A percentile compares a stretch with the other conserved stretches of the same genome.
These are phyloP conservation scores for Anomalospiza imberbis DNA, from an alignment of 2,797 vertebrate species.

Conservation along the genomic window DNA sequence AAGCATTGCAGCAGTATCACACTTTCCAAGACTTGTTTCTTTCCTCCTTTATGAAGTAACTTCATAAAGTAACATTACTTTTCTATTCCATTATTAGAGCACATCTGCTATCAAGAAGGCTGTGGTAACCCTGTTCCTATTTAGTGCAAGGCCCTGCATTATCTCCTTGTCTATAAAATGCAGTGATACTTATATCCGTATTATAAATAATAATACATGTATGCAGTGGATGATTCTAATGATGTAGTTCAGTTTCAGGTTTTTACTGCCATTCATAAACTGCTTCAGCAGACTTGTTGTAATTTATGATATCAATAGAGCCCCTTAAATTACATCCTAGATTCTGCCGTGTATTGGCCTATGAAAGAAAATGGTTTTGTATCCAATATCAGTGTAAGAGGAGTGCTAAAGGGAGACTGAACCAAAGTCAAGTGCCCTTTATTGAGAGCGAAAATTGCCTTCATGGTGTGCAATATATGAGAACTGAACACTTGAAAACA, in stretches of 20 bases:
- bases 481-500: constrained; percentile 44
- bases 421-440: constrained; percentile 68
- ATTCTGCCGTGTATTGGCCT: constrained; percentile 67
- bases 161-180: constrained; percentile 4
- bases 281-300: constrained; percentile 69
- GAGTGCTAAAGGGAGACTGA: constrained; percentile 64
- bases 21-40: neutral
- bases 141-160: neutral
- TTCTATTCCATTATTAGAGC: neutral
- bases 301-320: constrained; percentile 76
- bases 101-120: neutral
- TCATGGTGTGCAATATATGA: neutral
- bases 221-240: constrained; percentile 64
- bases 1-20: neutral
- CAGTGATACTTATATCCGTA: constrained; percentile 24
- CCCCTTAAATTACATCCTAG: constrained; percentile 74
- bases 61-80: neutral
- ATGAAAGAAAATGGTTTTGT: constrained; percentile 65
- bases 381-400: constrained; percentile 63
- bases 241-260: constrained; percentile 68
- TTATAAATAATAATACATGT: constrained; percentile 72
- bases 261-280: constrained; percentile 79
- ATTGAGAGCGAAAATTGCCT: constrained; percentile 19
- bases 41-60: constrained; percentile 9
- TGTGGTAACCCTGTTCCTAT: neutral